A percentile compares a stretch with the other conserved stretches of the same genome.
Evolutionary conservation across 1,140 invertebrate species (phyloP).

Genomic region (Calliphora vicina): DNA sequence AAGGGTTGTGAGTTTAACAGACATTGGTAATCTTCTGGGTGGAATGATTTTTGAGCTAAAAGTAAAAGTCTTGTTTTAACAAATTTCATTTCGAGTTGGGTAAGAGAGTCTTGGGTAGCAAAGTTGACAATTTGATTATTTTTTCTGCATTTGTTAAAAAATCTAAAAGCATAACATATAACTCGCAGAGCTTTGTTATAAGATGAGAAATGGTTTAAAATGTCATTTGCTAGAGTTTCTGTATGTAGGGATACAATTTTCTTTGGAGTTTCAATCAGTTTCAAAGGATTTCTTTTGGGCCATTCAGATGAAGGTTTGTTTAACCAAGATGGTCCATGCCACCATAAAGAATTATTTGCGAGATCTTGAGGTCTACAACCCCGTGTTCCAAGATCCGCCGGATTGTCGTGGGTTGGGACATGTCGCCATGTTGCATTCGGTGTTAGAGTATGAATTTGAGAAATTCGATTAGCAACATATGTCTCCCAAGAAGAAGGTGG

Average conservation of each 20-base stretch:
- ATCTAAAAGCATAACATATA: background rate
- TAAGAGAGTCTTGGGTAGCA: background rate
- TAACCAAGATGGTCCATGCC: conserved; percentile 23
- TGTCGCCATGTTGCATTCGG: conserved; percentile 8
- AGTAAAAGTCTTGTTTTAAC: background rate
- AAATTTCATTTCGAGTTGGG: background rate
- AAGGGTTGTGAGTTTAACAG: background rate
- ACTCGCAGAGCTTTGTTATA: background rate
- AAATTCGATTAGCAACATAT: background rate
- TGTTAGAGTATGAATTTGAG: background rate
- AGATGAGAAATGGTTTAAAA: background rate
- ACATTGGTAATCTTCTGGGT: background rate
- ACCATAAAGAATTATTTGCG: background rate
- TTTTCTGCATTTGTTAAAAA: background rate
- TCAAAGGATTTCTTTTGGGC: background rate
- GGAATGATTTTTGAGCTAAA: background rate
- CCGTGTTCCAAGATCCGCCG: background rate
- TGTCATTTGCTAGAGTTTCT: background rate
- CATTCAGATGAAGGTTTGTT: background rate
- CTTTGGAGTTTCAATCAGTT: background rate
- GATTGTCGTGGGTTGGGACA: background rate
- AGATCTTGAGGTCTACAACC: background rate
- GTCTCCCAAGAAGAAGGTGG: background rate
- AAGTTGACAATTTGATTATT: background rate
- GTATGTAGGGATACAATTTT: background rate